Evolutionary conservation across 1,140 invertebrate genomes (phyloP), one percentile per base, ranked within the genome.

Genomic region (Lordiphosa clarofinis): DNA sequence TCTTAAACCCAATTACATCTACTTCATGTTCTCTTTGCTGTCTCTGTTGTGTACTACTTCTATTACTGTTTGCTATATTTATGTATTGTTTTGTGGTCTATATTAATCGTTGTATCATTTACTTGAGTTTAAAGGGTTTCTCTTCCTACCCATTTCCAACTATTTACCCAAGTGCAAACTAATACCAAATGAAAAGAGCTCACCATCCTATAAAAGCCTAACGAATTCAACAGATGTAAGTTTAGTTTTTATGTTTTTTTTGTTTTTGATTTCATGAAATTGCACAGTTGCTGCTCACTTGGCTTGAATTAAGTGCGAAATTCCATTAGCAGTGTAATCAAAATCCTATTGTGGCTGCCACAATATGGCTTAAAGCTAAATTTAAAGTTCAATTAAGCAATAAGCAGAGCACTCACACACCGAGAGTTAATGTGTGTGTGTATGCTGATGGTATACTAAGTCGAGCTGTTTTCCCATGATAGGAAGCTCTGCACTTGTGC

Each of bases 141-240:
- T n/a, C n/a, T 46, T 31, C 43, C 4, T 19, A 13, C 31, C 13
- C 44, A 35, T 60, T 43, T 58, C 11, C 28, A 54, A 46, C 49
- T 52, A 48, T 44, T 15, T 44, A 11, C 33, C 46, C 53, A 74
- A 88, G 86, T 79, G 68, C 60, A 86, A 88, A 73, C 67, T 88
- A 56, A 67, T 88, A 54, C 63, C 66, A 76, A 54, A 68, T 63
- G 86, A 88, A 67, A 88, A 84, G 52, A 66, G 74, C 33, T 84
- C 86, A 56, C 86, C 86, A 46, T 88, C 81, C 44, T 79, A 84
- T 70, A 71, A 84, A 73, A 88, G 86, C 64, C 58, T 73, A 58
- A 55, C 76, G 36, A 86, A 86, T 53, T 88, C 81, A 49, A 86
- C 81, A 56, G 71, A 88, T 70, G 86, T 88, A 88, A 88, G 86